Conservation (phyloP, 2,113 vertebrate species). For the Percopsis transmontana region DNA sequence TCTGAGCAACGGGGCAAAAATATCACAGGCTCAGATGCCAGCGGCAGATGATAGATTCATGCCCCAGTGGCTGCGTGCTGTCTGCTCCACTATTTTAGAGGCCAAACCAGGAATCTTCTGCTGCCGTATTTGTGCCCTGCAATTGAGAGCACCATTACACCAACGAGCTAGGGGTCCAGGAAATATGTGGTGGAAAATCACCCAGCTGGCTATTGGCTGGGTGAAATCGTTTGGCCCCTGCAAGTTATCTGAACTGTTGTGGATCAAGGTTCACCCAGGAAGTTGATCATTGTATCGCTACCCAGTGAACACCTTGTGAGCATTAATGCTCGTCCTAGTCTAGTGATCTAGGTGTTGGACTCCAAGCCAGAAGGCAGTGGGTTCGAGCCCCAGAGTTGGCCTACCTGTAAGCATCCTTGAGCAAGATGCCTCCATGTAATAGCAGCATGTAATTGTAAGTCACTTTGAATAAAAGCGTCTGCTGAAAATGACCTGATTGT, state of each 20-base stretch:
- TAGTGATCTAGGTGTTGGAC: too few species aligned
- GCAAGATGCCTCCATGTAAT: too few species aligned
- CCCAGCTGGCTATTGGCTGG: conserved; percentile 15
- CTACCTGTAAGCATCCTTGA: too few species aligned
- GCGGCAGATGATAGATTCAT: conserved; percentile 29
- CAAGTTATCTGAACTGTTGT: conserved; percentile 7
- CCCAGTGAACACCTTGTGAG: too few species aligned
- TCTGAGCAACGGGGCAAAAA: conserved; percentile 54
- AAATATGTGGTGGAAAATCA: conserved; percentile 32
- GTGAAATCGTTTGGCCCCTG: conserved; percentile 2
- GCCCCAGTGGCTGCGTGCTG: conserved; percentile 32
- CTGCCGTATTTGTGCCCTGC: conserved; percentile 33
- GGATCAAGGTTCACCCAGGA: background rate
- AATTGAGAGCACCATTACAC: conserved; percentile 47
- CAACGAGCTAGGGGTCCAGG: conserved; percentile 16
- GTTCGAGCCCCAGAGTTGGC: too few species aligned
- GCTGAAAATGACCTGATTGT: too few species aligned
- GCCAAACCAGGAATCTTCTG: conserved; percentile 12
- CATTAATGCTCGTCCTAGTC: too few species aligned
- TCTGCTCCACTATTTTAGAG: conserved; percentile 37
- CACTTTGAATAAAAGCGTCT: too few species aligned
- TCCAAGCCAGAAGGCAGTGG: too few species aligned
- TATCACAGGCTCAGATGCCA: conserved; percentile 46
- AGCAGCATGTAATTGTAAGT: too few species aligned
- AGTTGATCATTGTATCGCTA: background rate